These are phyloP conservation scores for Mayetiola destructor DNA, from an alignment of 2,888 invertebrate genomes.

Conservation along the genomic window DNA sequence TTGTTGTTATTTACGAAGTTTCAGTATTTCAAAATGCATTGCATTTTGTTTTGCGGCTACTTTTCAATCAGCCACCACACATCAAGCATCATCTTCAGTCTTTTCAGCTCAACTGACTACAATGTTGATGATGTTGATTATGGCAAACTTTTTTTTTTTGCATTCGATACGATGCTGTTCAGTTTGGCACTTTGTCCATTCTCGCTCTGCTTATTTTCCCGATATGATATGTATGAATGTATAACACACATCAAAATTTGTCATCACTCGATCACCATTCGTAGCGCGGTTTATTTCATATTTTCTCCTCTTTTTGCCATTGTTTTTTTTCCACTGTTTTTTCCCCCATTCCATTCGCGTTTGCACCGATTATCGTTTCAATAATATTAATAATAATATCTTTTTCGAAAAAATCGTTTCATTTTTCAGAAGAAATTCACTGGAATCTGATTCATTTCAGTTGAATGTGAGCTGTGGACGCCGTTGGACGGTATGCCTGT, in stretches of 20 bases:
- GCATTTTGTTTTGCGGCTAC: not conserved
- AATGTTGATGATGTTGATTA: no score
- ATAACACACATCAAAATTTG: not conserved
- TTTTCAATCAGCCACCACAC: no score
- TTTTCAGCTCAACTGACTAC: no score
- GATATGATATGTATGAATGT: not conserved
- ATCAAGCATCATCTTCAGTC: no score
- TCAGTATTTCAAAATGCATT: no score
- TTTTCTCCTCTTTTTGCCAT: no score
- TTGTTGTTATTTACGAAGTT: not conserved
- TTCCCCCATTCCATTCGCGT: not conserved
- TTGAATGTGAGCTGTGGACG: no score
- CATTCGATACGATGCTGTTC: no score
- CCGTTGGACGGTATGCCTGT: not conserved
- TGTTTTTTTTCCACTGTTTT: no score
- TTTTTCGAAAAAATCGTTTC: not conserved
- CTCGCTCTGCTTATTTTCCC: not conserved
- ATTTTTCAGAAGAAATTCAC: conserved; percentile 3
- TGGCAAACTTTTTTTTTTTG: no score
- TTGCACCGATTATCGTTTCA: not conserved
- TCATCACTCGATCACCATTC: not conserved
- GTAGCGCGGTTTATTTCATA: no score
- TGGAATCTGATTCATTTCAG: not conserved
- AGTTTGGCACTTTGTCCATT: no score
- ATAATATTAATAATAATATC: not conserved